Percentiles rank a stretch among this genome's conserved stretches.
These are phyloP conservation scores for Zhengitettix transpicula DNA, from an alignment of 2,888 invertebrate species.

Conservation along the genomic window DNA sequence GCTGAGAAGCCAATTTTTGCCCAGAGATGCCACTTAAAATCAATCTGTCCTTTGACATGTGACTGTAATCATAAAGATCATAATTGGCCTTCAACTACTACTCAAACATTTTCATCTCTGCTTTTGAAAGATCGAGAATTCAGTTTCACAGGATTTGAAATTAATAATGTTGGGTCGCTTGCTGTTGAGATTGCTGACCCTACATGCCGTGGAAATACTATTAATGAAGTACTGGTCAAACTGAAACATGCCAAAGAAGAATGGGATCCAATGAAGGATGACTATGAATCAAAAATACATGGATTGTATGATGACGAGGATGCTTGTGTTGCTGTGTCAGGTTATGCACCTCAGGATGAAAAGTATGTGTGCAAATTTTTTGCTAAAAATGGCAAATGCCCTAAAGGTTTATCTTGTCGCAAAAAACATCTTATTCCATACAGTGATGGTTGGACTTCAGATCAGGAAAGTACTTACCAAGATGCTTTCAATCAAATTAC, in stretches of 20 bases:
- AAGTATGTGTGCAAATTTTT: slow-evolving; percentile 3
- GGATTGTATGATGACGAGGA: slow-evolving; percentile 5
- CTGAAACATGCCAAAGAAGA: neutral
- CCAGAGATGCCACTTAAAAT: slow-evolving; percentile 1
- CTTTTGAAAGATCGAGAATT: neutral
- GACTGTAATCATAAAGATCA: neutral
- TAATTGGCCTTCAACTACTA: slow-evolving; percentile 1
- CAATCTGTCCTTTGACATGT: neutral
- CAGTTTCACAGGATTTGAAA: neutral
- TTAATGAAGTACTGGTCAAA: neutral
- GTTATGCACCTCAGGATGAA: slow-evolving; percentile 6
- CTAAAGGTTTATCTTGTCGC: neutral
- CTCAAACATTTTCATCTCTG: neutral
- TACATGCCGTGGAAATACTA: no score
- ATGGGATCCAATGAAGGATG: slow-evolving; percentile 7
- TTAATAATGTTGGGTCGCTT: neutral
- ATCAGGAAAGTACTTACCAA: neutral
- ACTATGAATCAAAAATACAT: neutral
- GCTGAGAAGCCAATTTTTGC: slow-evolving; percentile 1
- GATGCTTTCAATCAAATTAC: neutral
- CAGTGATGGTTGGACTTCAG: slow-evolving; percentile 4
- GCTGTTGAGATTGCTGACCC: neutral
- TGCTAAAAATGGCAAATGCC: slow-evolving; percentile 1
- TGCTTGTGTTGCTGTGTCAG: slow-evolving; percentile 4
- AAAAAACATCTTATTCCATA: slow-evolving; percentile 1